Base-by-base conservation (phyloP, 2,113 vertebrate genomes). In the Carettochelys insculpta region DNA sequence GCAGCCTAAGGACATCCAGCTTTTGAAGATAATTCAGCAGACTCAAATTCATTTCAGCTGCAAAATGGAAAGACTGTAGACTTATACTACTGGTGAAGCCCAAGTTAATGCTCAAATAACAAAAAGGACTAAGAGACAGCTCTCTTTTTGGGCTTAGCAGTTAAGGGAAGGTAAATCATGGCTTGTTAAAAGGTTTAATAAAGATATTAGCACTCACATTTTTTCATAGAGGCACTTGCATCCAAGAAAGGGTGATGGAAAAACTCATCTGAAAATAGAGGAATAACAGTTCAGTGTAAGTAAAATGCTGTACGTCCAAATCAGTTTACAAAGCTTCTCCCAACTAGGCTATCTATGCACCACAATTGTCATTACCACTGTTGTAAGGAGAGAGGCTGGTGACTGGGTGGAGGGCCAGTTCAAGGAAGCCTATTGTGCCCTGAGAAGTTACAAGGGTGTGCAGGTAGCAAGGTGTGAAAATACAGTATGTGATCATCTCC, bases 201-300 rank as follows among this genome's bases (percentile, higher is more conserved):
- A 86, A 93, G 95, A 38, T 1, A 73, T 14, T 47, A 73, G 27
- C 89, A 98, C 99, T 95, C 97, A 99, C 99, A 99, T 97, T 99
- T 99, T 97, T 98, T 99, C 97, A 98, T 94, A 20, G 98, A 96
- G 78, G 98, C 96, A 92, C 97, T 98, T 56, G 98, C 97, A 54
- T 99, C 98, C 65, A 99, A 92, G 96, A 99, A 99, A 0, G 99
- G 98, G 95, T 99, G 99, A 76, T 98, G 98, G 96, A 99, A 99
- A 97, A 99, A 99, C 80, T 99, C 98, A 94, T 99, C 99, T 99
- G 97, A 16, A 88, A 31, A n/a, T 58, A 4, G 38, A 95, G 47
- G 48, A 91, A 52, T 80, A 91, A 50, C 19, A 34, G 90, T 12
- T 94, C 90, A 89, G n/a, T 89, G 86, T 80, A 91, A 89, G 41